Evolutionary conservation across 2,797 vertebrate genomes (phyloP).

Genomic region (Pangasius djambal): DNA sequence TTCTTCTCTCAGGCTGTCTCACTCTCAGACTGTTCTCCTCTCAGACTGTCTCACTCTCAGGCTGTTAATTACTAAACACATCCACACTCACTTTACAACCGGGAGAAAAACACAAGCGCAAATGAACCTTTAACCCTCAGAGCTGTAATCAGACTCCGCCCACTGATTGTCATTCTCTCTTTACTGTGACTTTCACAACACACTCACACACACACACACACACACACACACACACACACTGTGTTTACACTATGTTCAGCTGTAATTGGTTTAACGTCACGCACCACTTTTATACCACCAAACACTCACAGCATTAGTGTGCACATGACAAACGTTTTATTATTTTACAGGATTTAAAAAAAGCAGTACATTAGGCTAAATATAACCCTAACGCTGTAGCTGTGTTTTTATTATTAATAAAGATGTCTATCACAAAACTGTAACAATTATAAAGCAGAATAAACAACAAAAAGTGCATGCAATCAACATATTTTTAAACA

Average conservation of each 20-base stretch:
- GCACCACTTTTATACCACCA: no score
- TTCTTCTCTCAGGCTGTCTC: not conserved
- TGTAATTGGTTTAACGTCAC: not conserved
- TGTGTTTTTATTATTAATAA: no score
- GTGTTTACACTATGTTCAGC: not conserved
- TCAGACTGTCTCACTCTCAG: not conserved
- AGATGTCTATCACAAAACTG: no score
- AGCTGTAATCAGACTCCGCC: not conserved
- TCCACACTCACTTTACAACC: not conserved
- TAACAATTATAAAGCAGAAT: no score
- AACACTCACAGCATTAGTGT: no score
- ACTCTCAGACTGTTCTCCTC: not conserved
- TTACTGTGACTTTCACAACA: not conserved
- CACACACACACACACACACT: not conserved
- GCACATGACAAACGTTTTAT: no score
- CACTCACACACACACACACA: not conserved
- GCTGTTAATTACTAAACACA: not conserved
- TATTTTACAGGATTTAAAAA: no score
- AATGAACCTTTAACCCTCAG: not conserved
- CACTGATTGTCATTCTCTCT: not conserved
- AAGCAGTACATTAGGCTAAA: no score
- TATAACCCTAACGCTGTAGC: no score
- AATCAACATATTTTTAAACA: no score
- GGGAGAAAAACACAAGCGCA: not conserved
- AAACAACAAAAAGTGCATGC: no score